Base-by-base conservation (phyloP, 1,140 invertebrate species). In the Aphelenchoides besseyi region DNA sequence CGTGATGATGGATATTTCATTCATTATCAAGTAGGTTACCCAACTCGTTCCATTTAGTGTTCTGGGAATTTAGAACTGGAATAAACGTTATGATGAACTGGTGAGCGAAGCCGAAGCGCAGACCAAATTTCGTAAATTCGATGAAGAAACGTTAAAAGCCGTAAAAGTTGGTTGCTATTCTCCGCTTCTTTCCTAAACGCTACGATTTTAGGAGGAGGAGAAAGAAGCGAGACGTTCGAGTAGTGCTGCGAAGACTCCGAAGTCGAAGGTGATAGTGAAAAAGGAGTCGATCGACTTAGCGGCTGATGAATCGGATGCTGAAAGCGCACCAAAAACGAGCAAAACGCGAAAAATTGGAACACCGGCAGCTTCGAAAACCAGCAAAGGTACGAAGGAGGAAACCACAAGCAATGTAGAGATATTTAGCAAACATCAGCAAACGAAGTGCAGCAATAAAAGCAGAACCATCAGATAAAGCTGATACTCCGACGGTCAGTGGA, bases 31-130 rank as follows among this genome's bases (percentile, higher is more conserved):
- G 41, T 48, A 23, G 23, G 41, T 48, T 48, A 12, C 23, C 41
- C 41, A 16, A 12, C 12, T 48, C 41, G 41, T 48, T 23, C 41
- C 41, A 48, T 23, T n/a, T n/a, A n/a, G n/a, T n/a, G n/a, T 48
- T 23, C 41, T 23, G 12, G 12, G 41, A 12, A 12, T 48, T 59
- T 23, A 59, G 18, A 23, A 23, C 32, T 59, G 55, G 55, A 59
- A 59, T 23, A 59, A 59, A 59, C 26, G 55, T 28, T 33, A 59
- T 23, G 55, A 59, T 23, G 55, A 59, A 33, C 5, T 59, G 5
- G 18, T 59, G 16, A 29, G 26, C 26, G 55, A 59, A 23, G 55
- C 5, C 5, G 55, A 59, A 8, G 5, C 55, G 55, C 5, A 59
- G 18, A 59, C 5, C 5, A 5, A 18, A 5, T 59, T 59, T 33